A percentile compares a stretch with the other conserved stretches of the same genome.
Evolutionary conservation across 2,797 vertebrate genomes (phyloP).

Genomic region (Smutsia gigantea): DNA sequence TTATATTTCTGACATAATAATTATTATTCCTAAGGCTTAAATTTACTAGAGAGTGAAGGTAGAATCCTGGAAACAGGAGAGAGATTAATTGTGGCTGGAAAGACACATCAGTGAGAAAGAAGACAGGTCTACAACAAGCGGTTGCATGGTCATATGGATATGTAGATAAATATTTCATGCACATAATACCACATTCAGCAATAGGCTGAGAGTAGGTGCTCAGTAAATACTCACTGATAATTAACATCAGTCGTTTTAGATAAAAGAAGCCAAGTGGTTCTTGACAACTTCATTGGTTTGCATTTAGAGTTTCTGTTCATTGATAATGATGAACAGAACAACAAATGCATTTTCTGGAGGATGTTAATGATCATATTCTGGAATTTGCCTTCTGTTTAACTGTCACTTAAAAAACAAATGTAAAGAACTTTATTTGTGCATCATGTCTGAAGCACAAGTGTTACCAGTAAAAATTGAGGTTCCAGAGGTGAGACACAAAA

Average conservation of each 20-base stretch:
- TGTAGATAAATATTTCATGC: background rate
- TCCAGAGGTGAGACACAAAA: background rate
- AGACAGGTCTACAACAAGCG: too few relatives aligned
- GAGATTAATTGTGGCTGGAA: background rate
- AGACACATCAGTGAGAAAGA: background rate
- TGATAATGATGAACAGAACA: background rate
- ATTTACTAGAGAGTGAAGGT: background rate
- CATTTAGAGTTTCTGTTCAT: background rate
- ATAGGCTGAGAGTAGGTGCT: background rate
- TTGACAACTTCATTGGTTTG: background rate
- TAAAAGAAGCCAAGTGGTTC: background rate
- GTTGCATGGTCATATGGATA: too few relatives aligned
- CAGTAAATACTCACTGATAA: background rate
- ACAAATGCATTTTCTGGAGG: background rate
- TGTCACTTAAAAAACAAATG: slow-evolving; percentile 26
- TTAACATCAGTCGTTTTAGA: background rate
- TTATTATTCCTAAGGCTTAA: background rate
- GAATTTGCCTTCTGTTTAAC: slow-evolving; percentile 37
- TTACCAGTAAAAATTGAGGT: background rate
- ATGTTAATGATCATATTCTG: background rate
- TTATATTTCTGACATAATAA: background rate
- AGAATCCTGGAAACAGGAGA: background rate
- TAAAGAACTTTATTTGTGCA: background rate
- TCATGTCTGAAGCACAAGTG: background rate
- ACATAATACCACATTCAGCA: background rate